Evolutionary conservation across 2,113 vertebrate genomes (phyloP), one percentile per base, ranked within the genome.

Genomic region (Theristicus caerulescens): DNA sequence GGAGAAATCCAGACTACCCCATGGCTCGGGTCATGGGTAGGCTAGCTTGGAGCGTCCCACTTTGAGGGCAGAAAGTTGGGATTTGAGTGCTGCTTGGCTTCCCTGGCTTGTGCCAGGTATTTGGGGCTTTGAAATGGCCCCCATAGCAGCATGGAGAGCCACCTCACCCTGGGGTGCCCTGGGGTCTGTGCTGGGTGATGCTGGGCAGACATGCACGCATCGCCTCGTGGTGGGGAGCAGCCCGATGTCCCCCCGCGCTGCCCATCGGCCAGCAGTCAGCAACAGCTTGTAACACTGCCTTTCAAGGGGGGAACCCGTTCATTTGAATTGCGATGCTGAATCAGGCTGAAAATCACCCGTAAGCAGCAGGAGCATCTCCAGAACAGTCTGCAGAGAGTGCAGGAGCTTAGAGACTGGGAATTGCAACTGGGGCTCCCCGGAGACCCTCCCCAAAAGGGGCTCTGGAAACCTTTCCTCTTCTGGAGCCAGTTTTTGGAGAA

Each of bases 231-330:
- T 7, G 40, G 40, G 71, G 40, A 62, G 29, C 58, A 69, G 67
- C 34, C 4, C 6, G 0, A 4, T 55, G 58, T 42, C 1, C 24
- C 34, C 57, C 17, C 0, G 0, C 26, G 18, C 57, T 83, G 67
- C 69, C 24, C 40, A 2, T 13, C 44, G 11, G 29, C 42, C 87
- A 65, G 36, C 13, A 26, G 26, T 3, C 59, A 59, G 51, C 62
- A 29, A 2, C 11, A 5, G 26, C 11, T 79, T 17, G 36, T 38
- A 52, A 27, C 0, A 3, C 9, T 32, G 2, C 46, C 25, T 38
- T 46, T 7, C 58, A 8, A 31, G 38, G 31, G 31, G 26, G 27
- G 4, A 44, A 5, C 11, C 2, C 2, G 0, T 32, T 59, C 40
- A 2, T 31, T 25, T 9, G 47, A 22, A 17, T 6, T 11, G 29